phyloP scores from a whole-genome alignment of 2,888 invertebrate species.

The Ennomos fuscantarius region DNA sequence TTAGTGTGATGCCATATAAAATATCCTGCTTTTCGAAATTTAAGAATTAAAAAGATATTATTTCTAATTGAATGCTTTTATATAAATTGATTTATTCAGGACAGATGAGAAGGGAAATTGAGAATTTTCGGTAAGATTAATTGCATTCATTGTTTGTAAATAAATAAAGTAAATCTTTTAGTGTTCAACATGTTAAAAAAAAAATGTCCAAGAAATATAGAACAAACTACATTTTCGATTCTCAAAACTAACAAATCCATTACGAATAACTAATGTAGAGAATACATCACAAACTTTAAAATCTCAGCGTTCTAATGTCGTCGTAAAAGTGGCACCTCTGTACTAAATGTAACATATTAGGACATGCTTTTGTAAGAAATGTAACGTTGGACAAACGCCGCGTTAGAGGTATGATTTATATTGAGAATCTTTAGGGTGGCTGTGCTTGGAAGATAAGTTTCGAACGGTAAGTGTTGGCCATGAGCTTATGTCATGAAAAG shows the following conservation, averaged over 20 bases:
- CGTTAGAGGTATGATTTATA: conserved; percentile 45
- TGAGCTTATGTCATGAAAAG: background rate
- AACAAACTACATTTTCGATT: background rate
- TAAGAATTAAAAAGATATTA: too few species aligned
- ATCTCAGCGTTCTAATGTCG: conserved; percentile 22
- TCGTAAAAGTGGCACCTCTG: conserved; percentile 36
- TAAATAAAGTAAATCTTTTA: too few species aligned
- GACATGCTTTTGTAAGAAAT: conserved; percentile 30
- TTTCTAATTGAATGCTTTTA: too few species aligned
- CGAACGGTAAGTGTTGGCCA: conserved; percentile 30
- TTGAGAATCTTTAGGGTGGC: conserved; percentile 38
- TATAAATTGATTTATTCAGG: too few species aligned
- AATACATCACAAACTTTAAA: conserved; percentile 20
- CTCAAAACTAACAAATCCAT: conserved; percentile 8
- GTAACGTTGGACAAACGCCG: conserved; percentile 19
- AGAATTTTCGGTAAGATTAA: too few species aligned
- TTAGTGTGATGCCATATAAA: too few species aligned
- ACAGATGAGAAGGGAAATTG: too few species aligned
- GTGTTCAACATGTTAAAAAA: too few species aligned
- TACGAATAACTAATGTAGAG: conserved; percentile 5
- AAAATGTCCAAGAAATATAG: background rate
- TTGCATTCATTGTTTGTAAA: too few species aligned
- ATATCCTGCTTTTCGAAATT: too few species aligned
- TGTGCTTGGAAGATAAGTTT: conserved; percentile 41
- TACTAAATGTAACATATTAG: conserved; percentile 38